Evolutionary conservation across 2,888 invertebrate genomes (phyloP).

Genomic region (Drosophila mimica): DNA sequence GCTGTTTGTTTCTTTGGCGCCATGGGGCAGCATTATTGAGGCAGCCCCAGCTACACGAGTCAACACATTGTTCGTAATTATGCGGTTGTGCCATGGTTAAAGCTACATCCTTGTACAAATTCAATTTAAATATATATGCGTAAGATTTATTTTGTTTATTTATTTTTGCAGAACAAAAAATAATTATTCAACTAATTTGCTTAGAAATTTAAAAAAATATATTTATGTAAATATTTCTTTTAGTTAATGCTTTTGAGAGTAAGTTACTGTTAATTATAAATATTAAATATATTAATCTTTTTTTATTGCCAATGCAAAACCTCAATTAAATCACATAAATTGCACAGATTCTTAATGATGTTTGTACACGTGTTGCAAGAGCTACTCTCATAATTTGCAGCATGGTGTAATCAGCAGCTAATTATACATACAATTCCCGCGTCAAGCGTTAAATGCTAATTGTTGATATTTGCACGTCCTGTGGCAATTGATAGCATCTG

Average conservation of each 20-base stretch:
- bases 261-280: background rate
- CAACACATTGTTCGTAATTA: background rate
- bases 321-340: background rate
- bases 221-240: background rate
- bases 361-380: background rate
- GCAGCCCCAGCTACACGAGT: slow-evolving; percentile 23
- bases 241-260: background rate
- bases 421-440: slow-evolving; percentile 22
- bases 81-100: background rate
- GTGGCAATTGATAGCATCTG: slow-evolving; percentile 16
- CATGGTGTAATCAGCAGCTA: slow-evolving; percentile 19
- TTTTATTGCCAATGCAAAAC: background rate
- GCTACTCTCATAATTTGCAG: slow-evolving; percentile 1
- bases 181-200: background rate
- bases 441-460: slow-evolving; percentile 36
- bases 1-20: slow-evolving; percentile 43
- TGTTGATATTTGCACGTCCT: slow-evolving; percentile 22
- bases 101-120: background rate
- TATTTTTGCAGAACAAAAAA: background rate
- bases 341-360: background rate
- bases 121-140: background rate
- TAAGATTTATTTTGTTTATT: background rate
- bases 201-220: background rate
- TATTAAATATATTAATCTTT: background rate
- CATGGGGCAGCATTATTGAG: slow-evolving; percentile 20